Percentiles rank a stretch among this genome's conserved stretches.
Conservation (phyloP, 2,113 vertebrate species). For the Rissa tridactyla region DNA sequence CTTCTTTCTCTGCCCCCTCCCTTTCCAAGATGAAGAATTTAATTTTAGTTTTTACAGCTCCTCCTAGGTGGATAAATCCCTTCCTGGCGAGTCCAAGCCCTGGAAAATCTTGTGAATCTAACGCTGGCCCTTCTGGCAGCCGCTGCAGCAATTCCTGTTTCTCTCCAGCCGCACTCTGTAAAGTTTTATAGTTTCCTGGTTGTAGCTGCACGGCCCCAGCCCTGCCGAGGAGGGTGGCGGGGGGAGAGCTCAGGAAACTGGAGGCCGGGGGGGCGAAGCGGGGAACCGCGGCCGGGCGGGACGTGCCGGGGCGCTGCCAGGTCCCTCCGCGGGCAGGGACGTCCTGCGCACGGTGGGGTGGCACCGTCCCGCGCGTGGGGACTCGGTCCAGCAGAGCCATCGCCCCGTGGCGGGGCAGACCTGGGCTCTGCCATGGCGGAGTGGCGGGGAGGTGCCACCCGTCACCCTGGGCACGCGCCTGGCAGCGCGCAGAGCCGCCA, state of each 20-base stretch:
- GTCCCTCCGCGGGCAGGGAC: neutral
- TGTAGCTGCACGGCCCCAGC: constrained; percentile 61
- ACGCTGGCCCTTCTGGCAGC: constrained; percentile 63
- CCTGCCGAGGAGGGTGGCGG: constrained; percentile 28
- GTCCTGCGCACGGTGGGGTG: neutral
- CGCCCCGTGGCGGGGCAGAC: accelerated
- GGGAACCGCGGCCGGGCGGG: neutral
- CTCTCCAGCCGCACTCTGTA: constrained; percentile 73
- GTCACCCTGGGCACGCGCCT: accelerated
- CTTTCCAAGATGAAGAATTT: constrained; percentile 64
- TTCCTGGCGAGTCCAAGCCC: constrained; percentile 63
- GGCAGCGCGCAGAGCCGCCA: neutral
- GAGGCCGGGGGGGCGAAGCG: neutral
- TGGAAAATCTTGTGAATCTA: constrained; percentile 71
- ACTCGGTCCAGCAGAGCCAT: neutral
- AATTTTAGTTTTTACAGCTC: constrained; percentile 71
- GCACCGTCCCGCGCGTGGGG: accelerated
- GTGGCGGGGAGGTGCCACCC: neutral
- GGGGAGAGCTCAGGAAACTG: constrained; percentile 23
- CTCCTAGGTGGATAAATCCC: constrained; percentile 69
- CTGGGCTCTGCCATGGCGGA: accelerated
- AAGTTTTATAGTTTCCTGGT: constrained; percentile 74
- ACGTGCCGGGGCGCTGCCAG: neutral
- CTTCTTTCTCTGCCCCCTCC: constrained; percentile 3
- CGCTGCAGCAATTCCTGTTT: constrained; percentile 64